phyloP scores from a whole-genome alignment of 2,888 invertebrate species.

The Leptinotarsa haldemani region DNA sequence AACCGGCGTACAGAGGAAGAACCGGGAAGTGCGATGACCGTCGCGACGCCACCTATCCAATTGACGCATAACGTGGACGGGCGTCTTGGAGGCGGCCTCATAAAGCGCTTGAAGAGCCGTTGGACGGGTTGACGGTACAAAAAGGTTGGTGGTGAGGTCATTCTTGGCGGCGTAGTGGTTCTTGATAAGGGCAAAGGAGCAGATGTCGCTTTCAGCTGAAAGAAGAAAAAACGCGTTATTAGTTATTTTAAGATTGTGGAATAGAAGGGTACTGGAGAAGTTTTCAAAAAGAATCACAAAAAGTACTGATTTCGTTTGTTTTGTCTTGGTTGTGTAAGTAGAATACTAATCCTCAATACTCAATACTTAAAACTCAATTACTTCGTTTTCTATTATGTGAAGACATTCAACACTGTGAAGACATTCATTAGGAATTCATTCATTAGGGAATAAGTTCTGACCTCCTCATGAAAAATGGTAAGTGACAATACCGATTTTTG shows the following conservation, averaged over 20 bases:
- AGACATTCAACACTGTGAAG: no score
- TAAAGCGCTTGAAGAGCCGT: conserved; percentile 79
- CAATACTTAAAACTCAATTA: no score
- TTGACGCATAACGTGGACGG: conserved; percentile 74
- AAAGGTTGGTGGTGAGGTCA: conserved; percentile 78
- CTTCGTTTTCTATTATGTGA: no score
- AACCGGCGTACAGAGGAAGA: conserved; percentile 85
- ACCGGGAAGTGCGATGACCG: conserved; percentile 73
- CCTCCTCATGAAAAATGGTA: no score
- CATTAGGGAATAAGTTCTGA: no score
- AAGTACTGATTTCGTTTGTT: no score
- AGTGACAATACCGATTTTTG: no score
- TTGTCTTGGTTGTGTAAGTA: no score
- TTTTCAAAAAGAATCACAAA: no score
- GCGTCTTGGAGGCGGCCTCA: conserved; percentile 77
- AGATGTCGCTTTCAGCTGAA: conserved; percentile 92
- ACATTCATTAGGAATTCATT: no score
- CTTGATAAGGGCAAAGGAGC: conserved; percentile 84
- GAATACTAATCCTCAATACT: no score
- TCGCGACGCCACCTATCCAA: conserved; percentile 77
- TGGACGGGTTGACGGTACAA: conserved; percentile 80
- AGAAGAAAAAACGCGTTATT: conserved; percentile 26
- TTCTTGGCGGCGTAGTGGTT: conserved; percentile 80
- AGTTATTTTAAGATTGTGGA: neutral
- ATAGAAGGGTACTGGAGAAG: no score